Percentiles rank a stretch among this genome's conserved stretches.
phyloP scores from a whole-genome alignment of 2,888 invertebrate species.

The Standfussiana lucernea region DNA sequence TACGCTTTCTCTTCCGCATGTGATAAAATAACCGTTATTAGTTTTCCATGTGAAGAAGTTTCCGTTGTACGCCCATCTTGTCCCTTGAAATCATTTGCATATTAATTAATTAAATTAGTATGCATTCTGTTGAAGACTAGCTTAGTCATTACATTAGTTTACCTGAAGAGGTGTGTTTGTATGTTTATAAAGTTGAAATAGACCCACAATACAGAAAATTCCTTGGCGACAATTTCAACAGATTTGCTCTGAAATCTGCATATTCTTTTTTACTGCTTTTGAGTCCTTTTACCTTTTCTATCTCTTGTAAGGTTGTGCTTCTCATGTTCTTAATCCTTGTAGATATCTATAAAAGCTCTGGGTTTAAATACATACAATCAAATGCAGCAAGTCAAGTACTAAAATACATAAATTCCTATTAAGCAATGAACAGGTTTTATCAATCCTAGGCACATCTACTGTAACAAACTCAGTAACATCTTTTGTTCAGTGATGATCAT shows the following conservation, averaged over 20 bases:
- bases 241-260: background rate
- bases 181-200: background rate
- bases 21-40: conserved; percentile 14
- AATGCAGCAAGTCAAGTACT: background rate
- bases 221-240: background rate
- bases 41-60: conserved; percentile 43
- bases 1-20: conserved; percentile 43
- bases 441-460: background rate
- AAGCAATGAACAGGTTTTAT: conserved; percentile 1
- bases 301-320: background rate
- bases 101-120: conserved; percentile 38
- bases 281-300: background rate
- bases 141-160: conserved; percentile 41
- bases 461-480: conserved; percentile 6
- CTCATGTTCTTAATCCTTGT: background rate
- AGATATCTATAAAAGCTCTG: background rate
- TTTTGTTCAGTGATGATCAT: conserved; percentile 26
- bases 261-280: background rate
- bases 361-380: background rate
- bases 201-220: background rate
- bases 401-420: background rate
- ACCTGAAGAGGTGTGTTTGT: conserved; percentile 13
- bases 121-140: conserved; percentile 40
- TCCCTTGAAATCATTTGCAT: conserved; percentile 56
- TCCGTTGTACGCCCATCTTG: conserved; percentile 37